These are phyloP conservation scores for Anniella stebbinsi DNA, from an alignment of 2,797 vertebrate genomes.

Conservation along the genomic window DNA sequence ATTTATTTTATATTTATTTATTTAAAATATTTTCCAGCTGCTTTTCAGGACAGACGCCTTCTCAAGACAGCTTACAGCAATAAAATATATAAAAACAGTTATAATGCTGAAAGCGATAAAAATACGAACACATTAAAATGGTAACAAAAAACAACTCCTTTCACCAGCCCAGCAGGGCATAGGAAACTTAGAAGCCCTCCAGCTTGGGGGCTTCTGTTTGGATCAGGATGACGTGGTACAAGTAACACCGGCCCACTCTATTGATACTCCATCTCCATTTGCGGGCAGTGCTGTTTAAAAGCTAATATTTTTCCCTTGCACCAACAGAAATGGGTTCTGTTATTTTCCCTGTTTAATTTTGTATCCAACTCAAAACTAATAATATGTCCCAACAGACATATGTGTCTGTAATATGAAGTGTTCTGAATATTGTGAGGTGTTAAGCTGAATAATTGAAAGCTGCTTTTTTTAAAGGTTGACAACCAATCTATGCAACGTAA, in stretches of 20 bases:
- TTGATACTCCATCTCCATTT: not conserved
- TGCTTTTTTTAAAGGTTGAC: constrained; percentile 43
- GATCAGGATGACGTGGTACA: not conserved
- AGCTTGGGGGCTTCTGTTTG: too few relatives aligned
- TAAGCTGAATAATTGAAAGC: constrained; percentile 35
- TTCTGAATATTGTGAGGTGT: not conserved
- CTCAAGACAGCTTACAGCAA: too few relatives aligned
- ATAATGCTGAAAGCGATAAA: too few relatives aligned
- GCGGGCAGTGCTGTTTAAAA: not conserved
- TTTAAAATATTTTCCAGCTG: too few relatives aligned
- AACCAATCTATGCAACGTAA: constrained; percentile 36
- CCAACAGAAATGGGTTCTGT: not conserved
- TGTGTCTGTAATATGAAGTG: constrained; percentile 15
- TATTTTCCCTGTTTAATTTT: not conserved
- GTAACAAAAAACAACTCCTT: too few relatives aligned
- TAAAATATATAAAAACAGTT: too few relatives aligned
- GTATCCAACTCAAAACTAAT: not conserved
- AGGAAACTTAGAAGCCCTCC: too few relatives aligned
- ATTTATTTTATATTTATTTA: too few relatives aligned
- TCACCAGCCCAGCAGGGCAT: too few relatives aligned
- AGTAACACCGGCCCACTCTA: not conserved
- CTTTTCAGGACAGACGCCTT: too few relatives aligned
- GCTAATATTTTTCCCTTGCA: not conserved
- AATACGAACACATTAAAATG: too few relatives aligned
- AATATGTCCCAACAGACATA: not conserved